These are phyloP conservation scores for Cancer borealis DNA, from an alignment of 2,888 invertebrate genomes.

Conservation along the genomic window DNA sequence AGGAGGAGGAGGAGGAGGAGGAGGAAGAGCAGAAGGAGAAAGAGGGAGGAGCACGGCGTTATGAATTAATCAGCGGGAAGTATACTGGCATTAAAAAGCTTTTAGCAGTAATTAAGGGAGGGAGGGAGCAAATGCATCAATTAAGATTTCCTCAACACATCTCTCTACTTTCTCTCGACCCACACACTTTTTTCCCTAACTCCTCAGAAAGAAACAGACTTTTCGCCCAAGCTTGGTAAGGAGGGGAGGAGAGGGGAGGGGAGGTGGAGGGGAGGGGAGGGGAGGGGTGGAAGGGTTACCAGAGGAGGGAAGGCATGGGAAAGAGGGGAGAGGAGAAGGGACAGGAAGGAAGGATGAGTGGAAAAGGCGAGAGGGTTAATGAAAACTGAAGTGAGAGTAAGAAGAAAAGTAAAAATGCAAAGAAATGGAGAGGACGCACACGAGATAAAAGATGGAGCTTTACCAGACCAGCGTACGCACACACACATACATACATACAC, in stretches of 20 bases:
- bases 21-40: background rate
- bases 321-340: background rate
- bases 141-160: conserved; percentile 65
- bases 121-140: conserved; percentile 65
- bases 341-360: conserved; percentile 12
- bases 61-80: conserved; percentile 66
- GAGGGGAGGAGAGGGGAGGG: background rate
- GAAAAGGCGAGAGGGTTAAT: background rate
- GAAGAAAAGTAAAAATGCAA: background rate
- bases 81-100: conserved; percentile 72
- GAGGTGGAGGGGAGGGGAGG: background rate
- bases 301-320: background rate
- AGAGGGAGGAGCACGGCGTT: conserved; percentile 9
- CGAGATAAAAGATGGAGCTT: conserved; percentile 8
- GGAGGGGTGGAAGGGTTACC: background rate
- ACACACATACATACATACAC: conserved; percentile 45
- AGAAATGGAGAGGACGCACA: background rate
- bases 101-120: conserved; percentile 68
- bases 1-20: background rate
- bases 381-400: conserved; percentile 6
- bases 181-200: conserved; percentile 26
- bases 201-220: conserved; percentile 6
- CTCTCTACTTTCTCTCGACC: conserved; percentile 51
- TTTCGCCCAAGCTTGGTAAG: background rate
- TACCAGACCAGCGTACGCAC: background rate